Base-by-base conservation (phyloP, 1,140 invertebrate species). In the Leptestheria dahalacensis region DNA sequence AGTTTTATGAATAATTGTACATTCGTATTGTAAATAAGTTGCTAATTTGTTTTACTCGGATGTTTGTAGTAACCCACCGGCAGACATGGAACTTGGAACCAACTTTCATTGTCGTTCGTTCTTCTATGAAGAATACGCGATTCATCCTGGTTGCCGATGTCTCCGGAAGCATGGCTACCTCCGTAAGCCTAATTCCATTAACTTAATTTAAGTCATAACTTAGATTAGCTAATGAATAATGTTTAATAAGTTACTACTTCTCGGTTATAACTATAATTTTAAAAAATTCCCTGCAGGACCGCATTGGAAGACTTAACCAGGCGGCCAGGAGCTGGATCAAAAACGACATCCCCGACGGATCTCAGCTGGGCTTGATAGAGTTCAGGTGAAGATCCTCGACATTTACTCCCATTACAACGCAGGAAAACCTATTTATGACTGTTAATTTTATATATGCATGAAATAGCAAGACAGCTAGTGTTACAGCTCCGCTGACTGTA, bases 101-200 rank as follows among this genome's bases (percentile, higher is more conserved):
- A 1, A 60, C 2, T 21, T 60, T 60, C 58, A 51, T 23, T 20
- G 41, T 60, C 9, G 18, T 60, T 2, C 47, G 50, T 26, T 20
- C 58, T 3, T 29, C n/a, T 9, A 58, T 26, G 15, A 15, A 6
- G 6, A 15, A 15, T 6, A 60, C 60, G 12, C 21, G 64, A n/a
- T 63, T 56, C 21, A 62, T 65, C 9, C 41, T 65, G 3, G 64
- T 65, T n/a, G 11, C 62, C 12, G 65, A 65, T 59, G 56, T 64
- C 18, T 65, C 65, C 18, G 64, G 63, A 25, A 65, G 65, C 56
- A 65, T 65, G 65, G 61, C 60, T 50, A 63, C 54, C 63, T 15
- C 64, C 61, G 60, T 48, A 21, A 61, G 28, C n/a, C n/a, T n/a
- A n/a, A n/a, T n/a, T n/a, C n/a, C n/a, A n/a, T n/a, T 15, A 51